Base-by-base conservation (phyloP, 64 coral and sea anemone genomes). In the Cladopsammia gracilis region DNA sequence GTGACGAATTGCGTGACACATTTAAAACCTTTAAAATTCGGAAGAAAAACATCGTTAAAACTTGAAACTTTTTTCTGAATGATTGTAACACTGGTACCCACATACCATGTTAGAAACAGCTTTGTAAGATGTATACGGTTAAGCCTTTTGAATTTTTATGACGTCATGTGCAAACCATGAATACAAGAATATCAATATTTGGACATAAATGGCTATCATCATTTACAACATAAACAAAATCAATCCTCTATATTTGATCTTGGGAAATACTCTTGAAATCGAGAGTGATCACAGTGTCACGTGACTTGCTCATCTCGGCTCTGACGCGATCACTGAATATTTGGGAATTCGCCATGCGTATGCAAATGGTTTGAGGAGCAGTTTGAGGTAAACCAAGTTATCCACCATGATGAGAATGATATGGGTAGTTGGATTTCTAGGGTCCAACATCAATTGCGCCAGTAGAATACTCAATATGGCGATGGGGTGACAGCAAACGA, bases 331-430 rank as follows among this genome's bases (percentile, higher is more conserved):
- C 67, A 43, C 67, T 70, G 22, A 42, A 70, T n/a, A n/a, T n/a
- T n/a, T n/a, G n/a, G n/a, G n/a, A n/a, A n/a, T 25, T 24, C 88
- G 88, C 88, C 88, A 68, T 65, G 88, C 88, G 62, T 90, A 90
- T 3, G 79, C 52, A 20, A 88, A 68, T 5, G 88, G 88, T 14
- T 90, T 54, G 8, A 90, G 8, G 4, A 90, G 75, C 9, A 90
- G 76, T 71, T 79, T 90, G 19, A 90, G 71, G 14, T 78, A 77
- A 13, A 79, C 45, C 24, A 90, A 76, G 53, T 90, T 79, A 90
- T 90, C 64, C 14, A 53, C 48, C 19, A 90, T 47, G 19, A 87
- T 50, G 52, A 49, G 16, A 10, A 53, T 12, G 70, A 43, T 87
- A 14, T 42, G 45, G n/a, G 10, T 54, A 19, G 19, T 20, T 6